Conservation (phyloP, 35 echinoderm and acorn worm species). For the Amphiura filiformis region DNA sequence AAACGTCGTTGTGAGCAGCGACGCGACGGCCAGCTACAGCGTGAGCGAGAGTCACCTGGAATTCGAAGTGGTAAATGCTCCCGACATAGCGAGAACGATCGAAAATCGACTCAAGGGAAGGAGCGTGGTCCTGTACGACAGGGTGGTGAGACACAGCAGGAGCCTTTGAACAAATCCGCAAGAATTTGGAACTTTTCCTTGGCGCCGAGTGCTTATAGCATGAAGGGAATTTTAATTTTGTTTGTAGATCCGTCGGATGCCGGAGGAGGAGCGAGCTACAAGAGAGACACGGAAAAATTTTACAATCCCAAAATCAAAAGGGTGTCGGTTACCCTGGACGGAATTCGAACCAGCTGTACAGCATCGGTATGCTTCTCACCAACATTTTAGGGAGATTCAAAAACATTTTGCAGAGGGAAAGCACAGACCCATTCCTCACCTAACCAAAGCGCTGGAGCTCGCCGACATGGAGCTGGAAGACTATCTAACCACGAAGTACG, state of each 20-base stretch:
- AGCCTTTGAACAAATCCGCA: slow-evolving; percentile 3
- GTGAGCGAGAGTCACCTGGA: no score
- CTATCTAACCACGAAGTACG: slow-evolving; percentile 10
- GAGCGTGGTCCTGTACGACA: neutral
- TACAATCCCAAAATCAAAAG: slow-evolving; percentile 29
- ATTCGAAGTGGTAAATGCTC: slow-evolving; percentile 9
- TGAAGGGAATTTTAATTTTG: no score
- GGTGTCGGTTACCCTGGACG: slow-evolving; percentile 11
- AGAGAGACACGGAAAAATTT: slow-evolving; percentile 1
- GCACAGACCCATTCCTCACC: neutral
- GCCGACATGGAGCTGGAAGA: slow-evolving; percentile 1
- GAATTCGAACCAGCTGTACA: slow-evolving; percentile 26
- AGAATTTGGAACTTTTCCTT: no score
- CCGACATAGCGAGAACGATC: slow-evolving; percentile 14
- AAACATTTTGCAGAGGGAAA: no score
- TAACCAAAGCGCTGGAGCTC: slow-evolving; percentile 21
- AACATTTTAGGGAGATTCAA: slow-evolving; percentile 17
- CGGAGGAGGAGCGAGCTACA: slow-evolving; percentile 15
- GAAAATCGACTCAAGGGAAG: neutral
- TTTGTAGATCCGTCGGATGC: no score
- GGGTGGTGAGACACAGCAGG: slow-evolving; percentile 5
- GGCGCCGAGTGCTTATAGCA: no score
- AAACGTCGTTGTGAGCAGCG: no score
- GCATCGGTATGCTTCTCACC: neutral
- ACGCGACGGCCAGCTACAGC: no score